These are phyloP conservation scores for Sylvia atricapilla DNA, from an alignment of 2,113 vertebrate species.

Conservation along the genomic window DNA sequence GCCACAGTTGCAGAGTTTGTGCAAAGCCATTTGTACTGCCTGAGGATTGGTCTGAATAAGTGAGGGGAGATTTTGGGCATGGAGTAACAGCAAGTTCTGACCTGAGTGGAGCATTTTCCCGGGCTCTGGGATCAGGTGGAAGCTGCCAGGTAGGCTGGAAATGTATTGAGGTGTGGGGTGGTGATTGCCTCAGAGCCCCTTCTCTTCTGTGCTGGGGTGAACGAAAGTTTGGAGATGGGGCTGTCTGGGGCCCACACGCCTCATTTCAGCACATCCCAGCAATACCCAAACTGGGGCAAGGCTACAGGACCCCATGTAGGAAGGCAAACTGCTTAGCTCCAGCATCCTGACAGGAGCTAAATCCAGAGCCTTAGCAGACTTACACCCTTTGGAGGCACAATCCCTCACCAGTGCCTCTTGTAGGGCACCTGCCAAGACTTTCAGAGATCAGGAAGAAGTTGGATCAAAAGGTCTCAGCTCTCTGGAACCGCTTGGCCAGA, in stretches of 20 bases:
- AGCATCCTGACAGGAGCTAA: neutral
- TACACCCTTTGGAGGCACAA: neutral
- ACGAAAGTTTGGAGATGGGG: neutral
- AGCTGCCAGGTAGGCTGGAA: neutral
- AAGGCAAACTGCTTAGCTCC: neutral
- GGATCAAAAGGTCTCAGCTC: neutral
- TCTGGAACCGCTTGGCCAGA: neutral
- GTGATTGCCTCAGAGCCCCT: neutral
- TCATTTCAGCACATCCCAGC: neutral
- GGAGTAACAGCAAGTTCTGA: neutral
- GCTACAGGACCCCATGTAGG: neutral
- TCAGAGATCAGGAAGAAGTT: neutral
- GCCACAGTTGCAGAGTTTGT: neutral
- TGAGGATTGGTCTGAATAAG: neutral
- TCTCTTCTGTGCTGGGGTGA: neutral
- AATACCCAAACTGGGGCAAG: neutral
- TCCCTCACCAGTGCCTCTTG: neutral
- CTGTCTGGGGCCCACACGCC: neutral
- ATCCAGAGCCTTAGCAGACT: neutral
- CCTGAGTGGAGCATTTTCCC: neutral
- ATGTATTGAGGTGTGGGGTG: neutral
- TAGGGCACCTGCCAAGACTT: neutral
- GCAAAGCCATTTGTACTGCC: neutral
- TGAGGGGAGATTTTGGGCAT: neutral
- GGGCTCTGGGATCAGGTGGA: neutral